Base-by-base conservation (phyloP, 2,113 vertebrate genomes). In the Dendrocopos noguchii region DNA sequence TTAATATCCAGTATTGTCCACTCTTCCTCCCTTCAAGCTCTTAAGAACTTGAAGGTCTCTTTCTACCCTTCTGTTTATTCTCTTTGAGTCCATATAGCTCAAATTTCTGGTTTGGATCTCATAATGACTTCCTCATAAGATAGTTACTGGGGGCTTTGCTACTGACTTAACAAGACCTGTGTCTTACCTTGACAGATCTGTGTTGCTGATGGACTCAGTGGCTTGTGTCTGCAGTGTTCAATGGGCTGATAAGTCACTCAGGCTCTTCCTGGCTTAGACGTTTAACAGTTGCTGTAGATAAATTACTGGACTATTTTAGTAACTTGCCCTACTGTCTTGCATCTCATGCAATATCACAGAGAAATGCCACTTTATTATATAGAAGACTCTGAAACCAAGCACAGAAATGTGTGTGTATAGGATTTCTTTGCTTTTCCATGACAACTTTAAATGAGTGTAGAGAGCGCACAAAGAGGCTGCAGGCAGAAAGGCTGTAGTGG, bases 271-370 rank as follows among this genome's bases (percentile, higher is more conserved):
- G 83, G 25, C 33, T 91, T 90, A 64, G 33, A 22, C 71, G 22
- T 71, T 88, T 64, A 95, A 68, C 64, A 89, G 75, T 71, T 95
- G 63, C 56, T 59, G 53, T 76, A 88, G 85, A 84, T 91, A 64
- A 87, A 42, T 44, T 80, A 56, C 79, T 93, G 83, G 47, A 65
- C 85, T 88, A n/a, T 83, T 95, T 93, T 90, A 72, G 70, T 72
- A 86, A 94, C 80, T 78, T 75, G 57, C 27, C 47, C 34, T 90
- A 93, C 80, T 81, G 73, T 84, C 86, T 95, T 57, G 87, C 53
- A 13, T 74, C 47, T 83, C 83, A 78, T 36, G 36, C 52, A 59
- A 15, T 91, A 72, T 78, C 80, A 78, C 19, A 88, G 66, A 72
- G 68, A 93, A 88, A 90, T 56, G 42, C 15, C 44, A 39, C 47